Base-by-base conservation (phyloP, 2,113 vertebrate species). In the Tamias sibiricus region DNA sequence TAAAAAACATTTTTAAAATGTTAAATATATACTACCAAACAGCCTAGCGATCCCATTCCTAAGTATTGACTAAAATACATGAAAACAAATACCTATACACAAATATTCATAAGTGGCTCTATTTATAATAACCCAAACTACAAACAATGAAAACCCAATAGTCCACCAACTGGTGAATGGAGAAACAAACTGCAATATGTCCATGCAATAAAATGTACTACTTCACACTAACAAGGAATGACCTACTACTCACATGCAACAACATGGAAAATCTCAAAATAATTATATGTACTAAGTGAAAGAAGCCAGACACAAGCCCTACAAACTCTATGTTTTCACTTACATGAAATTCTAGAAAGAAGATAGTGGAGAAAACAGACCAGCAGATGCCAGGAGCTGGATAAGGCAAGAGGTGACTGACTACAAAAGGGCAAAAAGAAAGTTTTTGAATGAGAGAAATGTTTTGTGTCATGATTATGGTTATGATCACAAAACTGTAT, bases 91-190 rank as follows among this genome's bases (percentile, higher is more conserved):
- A 68, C 16, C 47, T 81, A 81, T 6, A 47, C 40, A 82, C 66
- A 85, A 80, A 81, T 72, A 91, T 94, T 87, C 47, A 87, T 44
- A 76, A 91, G 30, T n/a, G 54, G 74, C 80, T 93, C 30, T 93
- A 79, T 74, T 76, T 76, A 9, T 79, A 66, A 85, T 66, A 85
- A 72, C 54, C 52, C 44, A 84, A 74, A 72, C n/a, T 69, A 54
- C 17, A 54, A 54, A 42, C 57, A 91, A 87, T 9, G 16, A 47
- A 74, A 69, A 75, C 47, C 14, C 24, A 72, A 54, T 26, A 57
- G 54, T 54, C 72, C 32, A 57, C 52, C 24, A 82, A 82, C 19
- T 54, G 54, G 54, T 54, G 19, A 54, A 54, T 54, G 19, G 19
- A 57, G 64, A 85, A 90, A 87, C 40, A 75, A 92, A 87, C 13